Base-by-base conservation (phyloP, 2,888 invertebrate species). In the Oegoconia quadripuncta region DNA sequence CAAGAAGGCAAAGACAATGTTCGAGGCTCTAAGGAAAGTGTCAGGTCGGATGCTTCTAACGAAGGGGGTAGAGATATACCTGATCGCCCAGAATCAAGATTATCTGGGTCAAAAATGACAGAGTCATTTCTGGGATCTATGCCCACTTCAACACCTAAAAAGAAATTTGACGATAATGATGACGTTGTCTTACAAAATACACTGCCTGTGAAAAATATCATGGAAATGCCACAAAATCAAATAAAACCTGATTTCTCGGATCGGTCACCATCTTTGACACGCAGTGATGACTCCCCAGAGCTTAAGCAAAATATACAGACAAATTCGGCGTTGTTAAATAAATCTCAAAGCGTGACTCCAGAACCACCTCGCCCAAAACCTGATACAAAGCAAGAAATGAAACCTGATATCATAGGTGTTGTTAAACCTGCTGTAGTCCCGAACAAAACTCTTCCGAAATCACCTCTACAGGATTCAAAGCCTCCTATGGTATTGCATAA, bases 261-360 rank as follows among this genome's bases (percentile, higher is more conserved):
- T 52, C 81, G 88, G 33, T 88, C 88, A 16, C 88, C 88, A 7
- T 88, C 88, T 15, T 55, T 88, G 27, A 84, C 86, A 15, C 69
- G 86, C 36, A 88, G 87, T 52, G 88, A 88, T 57, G 88, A 87
- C 40, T 88, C 88, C 22, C 87, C 88, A 15, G 88, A 88, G 46
- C 78, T 74, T 18, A 84, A 81, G 55, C 59, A 54, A 27, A 73
- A 71, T 46, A 42, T 50, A 15, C 50, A 72, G n/a, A 61, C 67
- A 37, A 70, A 52, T 47, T 57, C 72, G 22, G 55, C 51, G 12
- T 37, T 54, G 30, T 53, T 67, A 15, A 70, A 64, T 15, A 82
- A 77, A 58, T 52, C 74, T 6, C 74, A 76, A 41, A 71, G 52
- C 42, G 55, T 47, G 18, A 71, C 72, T 8, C 74, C 74, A 33